Percentiles rank a stretch among this genome's conserved stretches.
Conservation (phyloP, 2,797 vertebrate genomes). For the Propithecus perrieri region DNA sequence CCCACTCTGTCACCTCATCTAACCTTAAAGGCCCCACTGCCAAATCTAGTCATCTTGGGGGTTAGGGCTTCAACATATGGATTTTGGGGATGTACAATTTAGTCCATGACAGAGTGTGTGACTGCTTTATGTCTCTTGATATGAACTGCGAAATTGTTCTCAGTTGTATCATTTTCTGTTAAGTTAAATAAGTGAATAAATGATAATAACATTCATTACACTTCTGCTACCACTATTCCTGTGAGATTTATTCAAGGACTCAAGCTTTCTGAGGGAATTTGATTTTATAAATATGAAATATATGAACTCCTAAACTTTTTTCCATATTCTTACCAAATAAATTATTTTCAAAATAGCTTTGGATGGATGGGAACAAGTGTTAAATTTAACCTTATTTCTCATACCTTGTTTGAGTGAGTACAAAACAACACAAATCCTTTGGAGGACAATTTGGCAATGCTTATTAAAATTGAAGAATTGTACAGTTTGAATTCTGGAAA, state of each 20-base stretch:
- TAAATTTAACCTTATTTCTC: neutral
- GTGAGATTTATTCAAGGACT: neutral
- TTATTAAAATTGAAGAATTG: neutral
- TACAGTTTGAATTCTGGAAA: neutral
- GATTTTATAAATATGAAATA: constrained; percentile 39
- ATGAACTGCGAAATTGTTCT: neutral
- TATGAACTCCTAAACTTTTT: neutral
- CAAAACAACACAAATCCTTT: neutral
- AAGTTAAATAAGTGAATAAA: constrained; percentile 22
- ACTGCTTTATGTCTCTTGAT: neutral
- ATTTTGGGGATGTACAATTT: neutral
- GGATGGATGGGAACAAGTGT: constrained; percentile 3
- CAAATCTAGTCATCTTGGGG: neutral
- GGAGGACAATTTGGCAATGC: neutral
- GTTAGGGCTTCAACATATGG: neutral
- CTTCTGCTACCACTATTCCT: neutral
- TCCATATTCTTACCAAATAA: neutral
- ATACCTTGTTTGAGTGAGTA: neutral
- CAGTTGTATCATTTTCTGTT: neutral
- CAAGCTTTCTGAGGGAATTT: neutral
- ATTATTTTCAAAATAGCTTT: constrained; percentile 34
- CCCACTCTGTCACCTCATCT: neutral
- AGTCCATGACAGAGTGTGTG: neutral
- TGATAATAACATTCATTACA: neutral
- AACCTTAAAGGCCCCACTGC: neutral